Conservation (phyloP, 2,113 vertebrate genomes). For the Cyprinodon variegatus region DNA sequence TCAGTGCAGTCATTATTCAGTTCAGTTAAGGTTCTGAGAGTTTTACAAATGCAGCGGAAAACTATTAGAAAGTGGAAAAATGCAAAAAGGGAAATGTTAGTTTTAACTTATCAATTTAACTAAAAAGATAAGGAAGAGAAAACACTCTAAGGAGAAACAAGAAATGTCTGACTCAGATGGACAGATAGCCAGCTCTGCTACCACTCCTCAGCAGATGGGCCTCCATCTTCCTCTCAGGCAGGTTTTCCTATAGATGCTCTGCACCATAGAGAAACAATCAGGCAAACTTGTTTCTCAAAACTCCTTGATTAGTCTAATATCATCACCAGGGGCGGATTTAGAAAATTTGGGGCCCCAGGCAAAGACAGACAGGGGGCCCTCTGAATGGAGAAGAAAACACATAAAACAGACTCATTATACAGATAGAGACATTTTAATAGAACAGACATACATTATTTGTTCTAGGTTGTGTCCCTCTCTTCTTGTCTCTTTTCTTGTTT, state of each 20-base stretch:
- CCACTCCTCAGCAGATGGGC: no score
- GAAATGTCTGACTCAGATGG: neutral
- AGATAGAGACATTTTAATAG: no score
- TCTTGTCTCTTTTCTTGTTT: no score
- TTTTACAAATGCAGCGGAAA: neutral
- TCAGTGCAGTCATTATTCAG: constrained; percentile 25
- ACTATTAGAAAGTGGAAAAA: neutral
- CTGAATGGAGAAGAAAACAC: no score
- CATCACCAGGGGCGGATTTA: neutral
- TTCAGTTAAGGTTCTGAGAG: constrained; percentile 17
- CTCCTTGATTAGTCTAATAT: neutral
- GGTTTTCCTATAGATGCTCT: neutral
- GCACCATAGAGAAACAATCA: neutral
- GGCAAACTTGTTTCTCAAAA: neutral
- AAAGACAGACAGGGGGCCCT: no score
- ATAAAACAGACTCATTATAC: no score
- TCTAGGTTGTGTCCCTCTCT: no score
- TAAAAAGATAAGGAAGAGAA: no score
- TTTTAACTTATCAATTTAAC: neutral
- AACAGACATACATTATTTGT: no score
- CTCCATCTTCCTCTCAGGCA: neutral
- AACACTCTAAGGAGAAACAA: neutral
- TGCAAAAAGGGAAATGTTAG: neutral
- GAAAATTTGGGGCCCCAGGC: no score
- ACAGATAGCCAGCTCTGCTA: neutral